Evolutionary conservation across 2,797 vertebrate species (phyloP).

Genomic region (Leptatherina wallacei): DNA sequence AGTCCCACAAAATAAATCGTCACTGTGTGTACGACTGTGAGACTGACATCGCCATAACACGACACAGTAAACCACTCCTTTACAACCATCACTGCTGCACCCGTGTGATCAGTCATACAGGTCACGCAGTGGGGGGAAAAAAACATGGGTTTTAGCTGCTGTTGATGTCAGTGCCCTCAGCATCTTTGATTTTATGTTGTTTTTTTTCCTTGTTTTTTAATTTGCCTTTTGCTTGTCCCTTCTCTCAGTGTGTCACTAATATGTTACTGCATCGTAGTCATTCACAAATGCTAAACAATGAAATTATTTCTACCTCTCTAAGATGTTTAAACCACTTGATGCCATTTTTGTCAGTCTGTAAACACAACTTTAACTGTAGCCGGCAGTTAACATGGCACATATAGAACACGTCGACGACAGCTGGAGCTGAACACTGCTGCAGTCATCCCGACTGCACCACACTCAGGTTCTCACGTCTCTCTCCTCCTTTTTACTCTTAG

Average conservation of each 20-base stretch:
- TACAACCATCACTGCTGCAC: slow-evolving; percentile 33
- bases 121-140: slow-evolving; percentile 82
- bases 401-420: background rate
- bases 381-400: background rate
- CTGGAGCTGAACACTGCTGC: background rate
- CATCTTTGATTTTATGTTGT: slow-evolving; percentile 51
- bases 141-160: slow-evolving; percentile 35
- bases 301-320: slow-evolving; percentile 22
- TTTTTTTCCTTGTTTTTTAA: slow-evolving; percentile 19
- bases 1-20: slow-evolving; percentile 53
- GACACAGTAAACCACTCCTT: slow-evolving; percentile 40
- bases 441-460: slow-evolving; percentile 30
- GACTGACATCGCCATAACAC: slow-evolving; percentile 17
- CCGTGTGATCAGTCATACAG: slow-evolving; percentile 35
- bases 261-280: slow-evolving; percentile 26
- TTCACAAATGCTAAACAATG: slow-evolving; percentile 41
- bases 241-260: slow-evolving; percentile 61
- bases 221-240: slow-evolving; percentile 24
- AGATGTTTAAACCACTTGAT: background rate
- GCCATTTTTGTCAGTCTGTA: background rate
- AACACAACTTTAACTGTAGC: background rate
- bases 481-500: slow-evolving; percentile 71
- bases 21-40: slow-evolving; percentile 37
- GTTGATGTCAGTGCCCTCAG: slow-evolving; percentile 66
- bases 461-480: slow-evolving; percentile 35